Conservation (phyloP, 2,113 vertebrate genomes). For the Urocitellus parryii region DNA sequence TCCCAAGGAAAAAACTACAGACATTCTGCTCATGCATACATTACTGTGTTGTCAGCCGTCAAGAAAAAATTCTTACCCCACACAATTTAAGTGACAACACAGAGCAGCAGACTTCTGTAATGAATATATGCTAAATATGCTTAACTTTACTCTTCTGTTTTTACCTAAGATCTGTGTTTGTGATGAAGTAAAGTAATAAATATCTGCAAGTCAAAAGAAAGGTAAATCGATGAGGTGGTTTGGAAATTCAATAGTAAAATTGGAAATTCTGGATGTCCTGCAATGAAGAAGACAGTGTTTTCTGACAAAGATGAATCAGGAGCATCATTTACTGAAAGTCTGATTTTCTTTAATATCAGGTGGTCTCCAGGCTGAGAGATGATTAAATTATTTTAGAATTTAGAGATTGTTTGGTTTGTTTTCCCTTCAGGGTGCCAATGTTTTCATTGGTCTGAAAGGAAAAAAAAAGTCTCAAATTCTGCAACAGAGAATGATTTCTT, state of each 20-base stretch:
- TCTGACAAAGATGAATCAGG: background rate
- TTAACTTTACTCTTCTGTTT: background rate
- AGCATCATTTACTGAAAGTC: background rate
- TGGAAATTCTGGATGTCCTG: background rate
- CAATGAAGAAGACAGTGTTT: background rate
- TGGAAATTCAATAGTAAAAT: background rate
- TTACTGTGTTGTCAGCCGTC: background rate
- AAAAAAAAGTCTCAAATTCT: background rate
- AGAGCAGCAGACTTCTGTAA: background rate
- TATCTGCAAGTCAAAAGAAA: background rate
- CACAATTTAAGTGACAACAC: background rate
- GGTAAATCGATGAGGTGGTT: background rate
- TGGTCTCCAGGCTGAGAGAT: constrained; percentile 17
- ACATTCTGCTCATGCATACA: background rate
- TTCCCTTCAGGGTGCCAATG: background rate
- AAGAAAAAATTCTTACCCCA: background rate
- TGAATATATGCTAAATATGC: background rate
- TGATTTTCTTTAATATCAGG: background rate
- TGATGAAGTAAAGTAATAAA: background rate
- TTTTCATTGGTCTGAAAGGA: background rate
- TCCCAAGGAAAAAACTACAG: background rate
- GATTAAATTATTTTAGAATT: constrained; percentile 36
- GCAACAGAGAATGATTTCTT: background rate
- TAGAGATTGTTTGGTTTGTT: background rate
- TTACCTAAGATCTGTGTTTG: background rate